A percentile compares a stretch with the other conserved stretches of the same genome.
Conservation (phyloP, 2,113 vertebrate genomes). For the Cervus canadensis region DNA sequence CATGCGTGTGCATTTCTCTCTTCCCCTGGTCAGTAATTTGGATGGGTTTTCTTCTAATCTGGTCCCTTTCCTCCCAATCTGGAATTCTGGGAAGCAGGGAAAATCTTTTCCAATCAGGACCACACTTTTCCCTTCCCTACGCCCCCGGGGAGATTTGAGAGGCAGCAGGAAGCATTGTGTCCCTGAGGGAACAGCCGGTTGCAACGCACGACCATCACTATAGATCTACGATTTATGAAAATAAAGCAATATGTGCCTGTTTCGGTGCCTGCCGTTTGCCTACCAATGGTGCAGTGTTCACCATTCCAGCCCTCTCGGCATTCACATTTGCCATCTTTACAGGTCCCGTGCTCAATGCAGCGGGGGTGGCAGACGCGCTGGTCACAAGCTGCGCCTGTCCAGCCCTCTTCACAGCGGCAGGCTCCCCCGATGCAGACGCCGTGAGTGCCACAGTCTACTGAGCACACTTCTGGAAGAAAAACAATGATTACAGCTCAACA, state of each 20-base stretch:
- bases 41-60: background rate
- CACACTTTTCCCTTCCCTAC: background rate
- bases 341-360: slow-evolving; percentile 98
- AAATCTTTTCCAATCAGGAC: background rate
- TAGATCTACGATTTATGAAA: slow-evolving; percentile 89
- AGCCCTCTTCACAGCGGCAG: slow-evolving; percentile 98
- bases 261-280: slow-evolving; percentile 89
- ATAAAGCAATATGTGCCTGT: slow-evolving; percentile 91
- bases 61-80: background rate
- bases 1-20: slow-evolving; percentile 61
- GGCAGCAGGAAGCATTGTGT: slow-evolving; percentile 69
- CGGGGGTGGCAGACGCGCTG: slow-evolving; percentile 98
- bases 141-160: slow-evolving; percentile 33
- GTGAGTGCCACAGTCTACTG: slow-evolving; percentile 97
- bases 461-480: slow-evolving; percentile 93
- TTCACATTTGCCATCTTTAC: slow-evolving; percentile 99
- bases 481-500: slow-evolving; percentile 66
- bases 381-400: slow-evolving; percentile 96
- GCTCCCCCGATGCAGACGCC: slow-evolving; percentile 96
- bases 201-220: slow-evolving; percentile 82
- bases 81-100: slow-evolving; percentile 1
- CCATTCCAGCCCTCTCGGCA: slow-evolving; percentile 99
- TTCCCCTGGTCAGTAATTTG: background rate
- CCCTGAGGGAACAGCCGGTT: slow-evolving; percentile 84
- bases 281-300: slow-evolving; percentile 99